Percentiles rank a stretch among this genome's conserved stretches.
These are phyloP conservation scores for Danionella cerebrum DNA, from an alignment of 2,113 vertebrate species.

Conservation along the genomic window DNA sequence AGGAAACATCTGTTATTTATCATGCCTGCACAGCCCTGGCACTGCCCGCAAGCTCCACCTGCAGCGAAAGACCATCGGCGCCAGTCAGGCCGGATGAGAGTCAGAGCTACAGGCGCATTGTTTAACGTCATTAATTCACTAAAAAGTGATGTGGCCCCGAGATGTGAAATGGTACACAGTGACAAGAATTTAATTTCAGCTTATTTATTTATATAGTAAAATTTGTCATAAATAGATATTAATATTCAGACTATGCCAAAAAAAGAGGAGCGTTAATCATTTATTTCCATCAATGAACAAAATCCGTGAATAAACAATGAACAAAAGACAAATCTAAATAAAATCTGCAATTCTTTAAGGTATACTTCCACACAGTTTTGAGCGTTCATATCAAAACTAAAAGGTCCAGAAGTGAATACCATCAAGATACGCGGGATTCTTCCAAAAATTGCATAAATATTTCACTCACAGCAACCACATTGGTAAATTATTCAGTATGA, in stretches of 20 bases:
- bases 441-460: slow-evolving; percentile 2
- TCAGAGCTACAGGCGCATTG: background rate
- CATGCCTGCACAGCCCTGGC: slow-evolving; percentile 22
- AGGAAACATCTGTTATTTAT: slow-evolving; percentile 41
- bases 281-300: no score
- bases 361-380: no score
- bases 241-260: no score
- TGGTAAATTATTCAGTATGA: slow-evolving; percentile 4
- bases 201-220: no score
- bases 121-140: slow-evolving; percentile 9
- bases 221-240: no score
- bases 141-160: background rate
- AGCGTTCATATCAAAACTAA: no score
- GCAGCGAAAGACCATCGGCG: background rate
- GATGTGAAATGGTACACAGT: no score
- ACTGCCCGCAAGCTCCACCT: background rate
- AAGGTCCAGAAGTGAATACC: background rate
- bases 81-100: background rate
- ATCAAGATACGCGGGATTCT: background rate
- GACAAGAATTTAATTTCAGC: no score
- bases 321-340: no score
- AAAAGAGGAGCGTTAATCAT: no score
- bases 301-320: no score
- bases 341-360: no score
- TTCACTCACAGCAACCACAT: background rate